Base-by-base conservation (phyloP, 2,797 vertebrate genomes). In the Danio choprae region DNA sequence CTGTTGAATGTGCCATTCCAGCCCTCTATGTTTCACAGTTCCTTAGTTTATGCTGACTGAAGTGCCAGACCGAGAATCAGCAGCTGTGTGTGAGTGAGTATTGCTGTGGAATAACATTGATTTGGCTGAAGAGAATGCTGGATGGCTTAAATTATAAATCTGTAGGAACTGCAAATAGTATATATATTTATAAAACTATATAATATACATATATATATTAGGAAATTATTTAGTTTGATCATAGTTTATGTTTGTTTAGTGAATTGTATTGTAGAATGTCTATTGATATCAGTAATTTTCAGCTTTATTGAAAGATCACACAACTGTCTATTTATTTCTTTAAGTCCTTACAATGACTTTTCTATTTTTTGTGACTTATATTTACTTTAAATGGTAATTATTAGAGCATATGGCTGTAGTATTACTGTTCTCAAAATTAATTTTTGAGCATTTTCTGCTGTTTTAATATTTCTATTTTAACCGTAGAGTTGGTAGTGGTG, bases 71-170 rank as follows among this genome's bases (percentile, higher is more conserved):
- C 56, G 81, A 83, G 87, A 65, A 82, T 80, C 88, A 86, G 89
- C 87, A 84, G 86, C 90, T 89, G 88, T 85, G 82, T 82, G 74
- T 86, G 89, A 90, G 88, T 89, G 88, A 91, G 88, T 88, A 89
- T 80, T 63, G 80, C 29, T 74, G 62, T 59, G 48, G 67, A 63
- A 76, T 80, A 81, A 48, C 36, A 38, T n/a, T 81, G 40, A 15
- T 13, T 69, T 80, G 53, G 60, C 13, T 40, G n/a, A 72, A 4
- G 8, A 73, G 74, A 74, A 55, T 77, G 75, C 77, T 59, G 80
- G 73, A 76, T 67, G 72, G 41, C 58, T 40, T 18, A 9, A 48
- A 53, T 69, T 79, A 68, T 84, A 82, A 83, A 81, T 82, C 29
- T 48, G 10, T 36, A 16, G 12, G 12, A 29, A 48, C 18, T 64